Evolutionary conservation across 2,797 vertebrate genomes (phyloP).

Genomic region (Austrolebias charrua): DNA sequence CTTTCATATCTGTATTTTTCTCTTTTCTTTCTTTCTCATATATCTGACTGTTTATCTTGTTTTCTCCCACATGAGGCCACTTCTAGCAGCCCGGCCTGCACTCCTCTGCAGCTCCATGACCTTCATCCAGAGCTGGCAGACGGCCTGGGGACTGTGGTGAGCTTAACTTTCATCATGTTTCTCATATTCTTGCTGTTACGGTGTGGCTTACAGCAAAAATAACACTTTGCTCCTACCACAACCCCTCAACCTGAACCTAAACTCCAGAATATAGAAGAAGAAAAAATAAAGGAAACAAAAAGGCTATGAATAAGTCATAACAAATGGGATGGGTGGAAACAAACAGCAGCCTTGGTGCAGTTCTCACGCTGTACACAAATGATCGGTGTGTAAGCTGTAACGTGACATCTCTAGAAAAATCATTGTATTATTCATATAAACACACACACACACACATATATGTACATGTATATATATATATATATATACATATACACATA

Average conservation of each 20-base stretch:
- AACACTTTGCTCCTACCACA: conserved; percentile 74
- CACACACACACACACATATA: too few relatives aligned
- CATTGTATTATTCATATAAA: background rate
- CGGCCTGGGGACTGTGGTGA: conserved; percentile 68
- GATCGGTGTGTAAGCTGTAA: conserved; percentile 17
- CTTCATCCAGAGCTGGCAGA: conserved; percentile 65
- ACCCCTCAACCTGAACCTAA: conserved; percentile 70
- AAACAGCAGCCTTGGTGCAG: conserved; percentile 28
- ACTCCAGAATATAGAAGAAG: conserved; percentile 44
- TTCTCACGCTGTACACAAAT: conserved; percentile 9
- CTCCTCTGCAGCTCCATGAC: conserved; percentile 50
- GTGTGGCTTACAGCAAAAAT: conserved; percentile 78
- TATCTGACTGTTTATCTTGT: conserved; percentile 3
- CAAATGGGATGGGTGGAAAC: conserved; percentile 43
- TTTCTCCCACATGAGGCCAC: conserved; percentile 36
- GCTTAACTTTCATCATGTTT: conserved; percentile 73
- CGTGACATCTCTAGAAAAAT: conserved; percentile 14
- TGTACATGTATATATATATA: too few relatives aligned
- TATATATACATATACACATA: too few relatives aligned
- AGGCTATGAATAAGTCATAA: conserved; percentile 61
- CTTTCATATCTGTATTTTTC: conserved; percentile 26
- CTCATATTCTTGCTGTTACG: conserved; percentile 76
- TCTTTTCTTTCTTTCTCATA: background rate
- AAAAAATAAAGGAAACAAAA: conserved; percentile 36
- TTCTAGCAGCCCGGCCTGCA: conserved; percentile 31